phyloP scores from a whole-genome alignment of 2,797 vertebrate genomes.

The Oreortyx pictus region DNA sequence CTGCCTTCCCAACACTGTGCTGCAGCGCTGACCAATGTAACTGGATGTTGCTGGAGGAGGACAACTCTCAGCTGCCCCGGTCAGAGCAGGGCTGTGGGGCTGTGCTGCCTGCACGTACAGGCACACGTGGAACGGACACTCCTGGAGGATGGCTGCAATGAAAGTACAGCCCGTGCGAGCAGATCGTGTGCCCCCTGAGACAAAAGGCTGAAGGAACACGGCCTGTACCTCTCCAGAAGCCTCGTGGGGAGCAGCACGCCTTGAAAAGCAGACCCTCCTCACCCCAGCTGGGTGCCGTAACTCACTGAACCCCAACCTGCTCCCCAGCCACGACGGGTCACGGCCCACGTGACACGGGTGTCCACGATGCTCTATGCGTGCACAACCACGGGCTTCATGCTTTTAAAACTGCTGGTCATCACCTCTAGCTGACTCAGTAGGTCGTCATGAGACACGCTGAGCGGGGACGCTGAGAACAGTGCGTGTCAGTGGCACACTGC shows the following conservation, averaged over 20 bases:
- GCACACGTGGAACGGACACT: too few relatives aligned
- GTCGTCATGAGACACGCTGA: not conserved
- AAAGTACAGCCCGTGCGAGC: too few relatives aligned
- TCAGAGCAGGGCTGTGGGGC: too few relatives aligned
- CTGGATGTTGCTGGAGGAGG: too few relatives aligned
- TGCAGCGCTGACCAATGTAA: fast-evolving
- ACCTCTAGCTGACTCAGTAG: not conserved
- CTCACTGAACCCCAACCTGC: fast-evolving
- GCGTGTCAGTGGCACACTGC: fast-evolving
- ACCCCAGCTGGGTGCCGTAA: not conserved
- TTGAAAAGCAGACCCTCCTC: not conserved
- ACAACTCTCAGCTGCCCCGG: too few relatives aligned
- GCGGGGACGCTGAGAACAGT: fast-evolving
- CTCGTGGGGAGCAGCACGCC: not conserved
- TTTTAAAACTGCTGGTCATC: not conserved
- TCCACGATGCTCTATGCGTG: fast-evolving
- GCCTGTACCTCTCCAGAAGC: too few relatives aligned
- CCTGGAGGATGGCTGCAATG: too few relatives aligned
- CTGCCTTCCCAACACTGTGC: fast-evolving
- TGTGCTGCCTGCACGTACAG: too few relatives aligned
- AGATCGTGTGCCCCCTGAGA: too few relatives aligned
- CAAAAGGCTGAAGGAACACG: too few relatives aligned
- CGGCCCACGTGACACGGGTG: fast-evolving
- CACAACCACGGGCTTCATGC: not conserved
- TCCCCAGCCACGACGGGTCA: not conserved